phyloP scores from a whole-genome alignment of 2,888 invertebrate species.

The Tolmerus cingulatus region DNA sequence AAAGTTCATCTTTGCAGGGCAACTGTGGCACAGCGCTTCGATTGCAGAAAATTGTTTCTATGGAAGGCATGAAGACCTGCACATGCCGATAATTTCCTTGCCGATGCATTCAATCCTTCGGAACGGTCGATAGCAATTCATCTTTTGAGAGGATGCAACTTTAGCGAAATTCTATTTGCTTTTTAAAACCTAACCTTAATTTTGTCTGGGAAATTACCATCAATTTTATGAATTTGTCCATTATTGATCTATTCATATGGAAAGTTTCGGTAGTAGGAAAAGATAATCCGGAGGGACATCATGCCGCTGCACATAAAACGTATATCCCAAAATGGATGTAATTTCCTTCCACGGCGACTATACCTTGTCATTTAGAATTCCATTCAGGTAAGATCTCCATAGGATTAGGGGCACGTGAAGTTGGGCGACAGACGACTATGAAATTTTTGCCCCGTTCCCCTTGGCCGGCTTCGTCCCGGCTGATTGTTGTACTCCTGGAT shows the following conservation, averaged over 20 bases:
- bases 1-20: background rate
- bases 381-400: slow-evolving; percentile 32
- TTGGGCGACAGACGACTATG: background rate
- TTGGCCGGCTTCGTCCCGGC: background rate
- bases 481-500: slow-evolving; percentile 35
- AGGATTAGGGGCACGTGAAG: slow-evolving; percentile 1
- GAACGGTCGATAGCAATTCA: background rate
- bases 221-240: slow-evolving; percentile 32
- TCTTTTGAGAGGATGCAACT: background rate
- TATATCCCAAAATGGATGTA: slow-evolving; percentile 27
- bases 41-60: background rate
- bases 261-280: slow-evolving; percentile 13
- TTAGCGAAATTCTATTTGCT: background rate
- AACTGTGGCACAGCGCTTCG: background rate
- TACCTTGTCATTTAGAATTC: slow-evolving; percentile 35
- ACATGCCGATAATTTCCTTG: background rate
- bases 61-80: background rate
- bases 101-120: background rate
- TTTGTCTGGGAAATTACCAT: slow-evolving; percentile 16
- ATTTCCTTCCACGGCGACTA: slow-evolving; percentile 26
- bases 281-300: slow-evolving; percentile 24
- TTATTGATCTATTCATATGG: slow-evolving; percentile 31
- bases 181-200: slow-evolving; percentile 29
- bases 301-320: slow-evolving; percentile 14
- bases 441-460: background rate